phyloP scores from a whole-genome alignment of 2,113 vertebrate species.

The Solea solea region DNA sequence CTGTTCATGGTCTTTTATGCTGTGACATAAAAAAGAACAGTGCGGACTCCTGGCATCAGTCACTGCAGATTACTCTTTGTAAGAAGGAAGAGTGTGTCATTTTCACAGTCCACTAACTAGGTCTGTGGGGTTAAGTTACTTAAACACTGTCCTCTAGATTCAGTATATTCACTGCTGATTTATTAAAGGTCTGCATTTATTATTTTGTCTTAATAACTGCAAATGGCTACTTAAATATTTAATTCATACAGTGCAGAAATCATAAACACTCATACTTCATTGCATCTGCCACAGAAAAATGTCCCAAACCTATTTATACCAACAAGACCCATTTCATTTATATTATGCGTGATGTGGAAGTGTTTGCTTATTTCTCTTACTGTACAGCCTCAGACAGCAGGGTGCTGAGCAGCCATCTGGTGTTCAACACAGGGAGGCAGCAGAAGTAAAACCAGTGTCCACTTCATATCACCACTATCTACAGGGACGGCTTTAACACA shows the following conservation, averaged over 20 bases:
- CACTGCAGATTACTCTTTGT: conserved; percentile 45
- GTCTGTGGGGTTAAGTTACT: neutral
- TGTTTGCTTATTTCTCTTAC: conserved; percentile 21
- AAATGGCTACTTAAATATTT: too few relatives aligned
- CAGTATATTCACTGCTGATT: neutral
- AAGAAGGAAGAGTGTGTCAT: conserved; percentile 36
- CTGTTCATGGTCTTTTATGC: conserved; percentile 30
- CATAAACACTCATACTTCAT: too few relatives aligned
- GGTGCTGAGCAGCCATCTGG: conserved; percentile 46
- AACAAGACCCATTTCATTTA: conserved; percentile 14
- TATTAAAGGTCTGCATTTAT: too few relatives aligned
- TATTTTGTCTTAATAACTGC: too few relatives aligned
- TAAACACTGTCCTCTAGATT: neutral
- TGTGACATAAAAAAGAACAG: conserved; percentile 16
- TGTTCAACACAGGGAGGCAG: conserved; percentile 4
- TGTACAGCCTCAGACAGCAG: conserved; percentile 25
- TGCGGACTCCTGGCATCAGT: conserved; percentile 31
- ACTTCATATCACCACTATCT: neutral
- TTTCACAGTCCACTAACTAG: conserved; percentile 42
- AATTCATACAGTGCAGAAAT: too few relatives aligned
- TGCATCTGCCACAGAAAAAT: too few relatives aligned
- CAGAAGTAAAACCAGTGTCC: neutral
- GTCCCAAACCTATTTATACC: neutral
- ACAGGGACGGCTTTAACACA: neutral
- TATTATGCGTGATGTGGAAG: conserved; percentile 34